A percentile compares a stretch with the other conserved stretches of the same genome.
These are phyloP conservation scores for Anomalospiza imberbis DNA, from an alignment of 2,797 vertebrate genomes.

Conservation along the genomic window DNA sequence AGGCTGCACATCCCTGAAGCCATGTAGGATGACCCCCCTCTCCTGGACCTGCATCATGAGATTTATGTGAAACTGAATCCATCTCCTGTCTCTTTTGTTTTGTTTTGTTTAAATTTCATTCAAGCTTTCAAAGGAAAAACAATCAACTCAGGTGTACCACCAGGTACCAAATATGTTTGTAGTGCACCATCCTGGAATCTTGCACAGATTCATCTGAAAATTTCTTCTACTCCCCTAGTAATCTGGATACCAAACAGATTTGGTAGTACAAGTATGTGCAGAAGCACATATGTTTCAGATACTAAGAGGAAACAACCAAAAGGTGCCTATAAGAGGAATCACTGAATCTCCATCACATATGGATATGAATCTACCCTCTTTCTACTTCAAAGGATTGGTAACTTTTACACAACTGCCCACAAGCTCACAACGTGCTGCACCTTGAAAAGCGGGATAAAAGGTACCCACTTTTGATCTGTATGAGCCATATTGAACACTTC, in stretches of 20 bases:
- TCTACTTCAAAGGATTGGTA: background rate
- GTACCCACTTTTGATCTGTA: background rate
- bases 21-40: background rate
- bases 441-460: background rate
- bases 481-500: background rate
- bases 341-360: background rate
- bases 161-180: background rate
- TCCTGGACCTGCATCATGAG: background rate
- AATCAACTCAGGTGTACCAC: background rate
- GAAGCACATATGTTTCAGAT: background rate
- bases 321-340: background rate
- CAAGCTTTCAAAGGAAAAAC: background rate
- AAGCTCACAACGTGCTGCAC: background rate
- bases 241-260: background rate
- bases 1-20: background rate
- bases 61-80: background rate
- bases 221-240: background rate
- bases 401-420: background rate
- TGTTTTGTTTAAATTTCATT: background rate
- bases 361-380: background rate
- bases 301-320: background rate
- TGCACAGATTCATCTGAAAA: background rate
- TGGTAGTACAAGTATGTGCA: background rate
- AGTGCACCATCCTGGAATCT: background rate
- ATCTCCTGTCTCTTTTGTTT: background rate